Evolutionary conservation across 2,888 invertebrate species (phyloP).

Genomic region (Lasioglossum vierecki): DNA sequence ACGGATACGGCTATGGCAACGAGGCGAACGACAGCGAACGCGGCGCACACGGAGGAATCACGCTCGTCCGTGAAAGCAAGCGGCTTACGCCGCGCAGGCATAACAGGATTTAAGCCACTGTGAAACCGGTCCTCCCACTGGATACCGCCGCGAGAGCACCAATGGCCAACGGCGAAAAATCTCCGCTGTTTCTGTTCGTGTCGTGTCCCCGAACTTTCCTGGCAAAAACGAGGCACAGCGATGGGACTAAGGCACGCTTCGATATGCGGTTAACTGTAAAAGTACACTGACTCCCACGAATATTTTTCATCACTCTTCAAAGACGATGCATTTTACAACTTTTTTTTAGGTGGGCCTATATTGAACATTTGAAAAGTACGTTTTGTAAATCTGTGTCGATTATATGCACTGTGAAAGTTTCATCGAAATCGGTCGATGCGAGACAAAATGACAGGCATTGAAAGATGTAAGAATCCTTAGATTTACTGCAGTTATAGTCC

Average conservation of each 20-base stretch:
- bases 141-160: constrained; percentile 56
- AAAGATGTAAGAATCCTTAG: too few species aligned
- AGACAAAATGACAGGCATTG: too few species aligned
- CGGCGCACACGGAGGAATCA: constrained; percentile 11
- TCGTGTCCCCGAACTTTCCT: constrained; percentile 46
- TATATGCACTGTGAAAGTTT: too few species aligned
- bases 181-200: constrained; percentile 58
- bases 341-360: too few species aligned
- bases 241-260: neutral
- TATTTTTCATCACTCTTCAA: too few species aligned
- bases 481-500: too few species aligned
- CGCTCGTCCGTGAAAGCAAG: constrained; percentile 67
- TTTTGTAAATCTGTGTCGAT: too few species aligned
- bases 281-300: neutral
- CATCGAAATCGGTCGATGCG: too few species aligned
- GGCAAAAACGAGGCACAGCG: neutral
- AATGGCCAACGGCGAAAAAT: constrained; percentile 69
- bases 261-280: neutral
- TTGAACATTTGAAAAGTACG: too few species aligned
- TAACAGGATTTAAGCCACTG: constrained; percentile 75
- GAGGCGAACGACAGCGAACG: constrained; percentile 17
- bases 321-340: too few species aligned
- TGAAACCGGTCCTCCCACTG: constrained; percentile 75
- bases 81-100: constrained; percentile 64
- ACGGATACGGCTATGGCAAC: neutral